Evolutionary conservation across 2,888 invertebrate genomes (phyloP), one percentile per base, ranked within the genome.

Genomic region (Corbicula japonica): DNA sequence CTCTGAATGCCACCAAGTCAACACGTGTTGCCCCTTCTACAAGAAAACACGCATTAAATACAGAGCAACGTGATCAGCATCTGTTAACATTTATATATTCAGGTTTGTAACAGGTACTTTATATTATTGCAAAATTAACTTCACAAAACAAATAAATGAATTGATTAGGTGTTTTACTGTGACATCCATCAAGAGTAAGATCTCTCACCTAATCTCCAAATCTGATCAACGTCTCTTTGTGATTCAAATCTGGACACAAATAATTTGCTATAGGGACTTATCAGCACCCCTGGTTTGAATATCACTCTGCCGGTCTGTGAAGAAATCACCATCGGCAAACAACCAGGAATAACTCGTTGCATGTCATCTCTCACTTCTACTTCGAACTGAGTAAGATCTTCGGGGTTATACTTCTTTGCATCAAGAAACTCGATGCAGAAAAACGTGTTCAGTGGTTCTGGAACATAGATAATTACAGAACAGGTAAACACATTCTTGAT

Each of bases 371-470:
- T 65, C 50, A 77, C 65, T 54, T 76, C 76, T 8, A 34, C 74
- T 32, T 81, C 80, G 56, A 81, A 81, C 62, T 73, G 65, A 6
- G 76, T 70, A 56, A 81, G 50, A 35, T 70, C 32, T 28, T 70
- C 65, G 5, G 38, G 6, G 6, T 34, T 5, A 18, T 65, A 65
- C 38, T 54, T 35, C 4, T 48, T 58, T 5, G 63, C 69, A n/a
- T 73, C 66, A 5, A 76, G 18, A 28, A 81, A 61, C 61, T 81
- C 80, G 26, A 81, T 35, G 56, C 69, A 70, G 23, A 81, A 52
- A 26, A 76, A 81, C 10, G 74, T 68, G 41, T 76, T 70, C 26
- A 50, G 54, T 3, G 73, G 62, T n/a, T 50, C 80, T 81, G 69
- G 30, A 75, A 75, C 18, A 21, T n/a, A 52, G 30, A 41, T 18